Evolutionary conservation across 2,888 invertebrate genomes (phyloP), one percentile per base, ranked within the genome.

Genomic region (Pasiphila rectangulata): DNA sequence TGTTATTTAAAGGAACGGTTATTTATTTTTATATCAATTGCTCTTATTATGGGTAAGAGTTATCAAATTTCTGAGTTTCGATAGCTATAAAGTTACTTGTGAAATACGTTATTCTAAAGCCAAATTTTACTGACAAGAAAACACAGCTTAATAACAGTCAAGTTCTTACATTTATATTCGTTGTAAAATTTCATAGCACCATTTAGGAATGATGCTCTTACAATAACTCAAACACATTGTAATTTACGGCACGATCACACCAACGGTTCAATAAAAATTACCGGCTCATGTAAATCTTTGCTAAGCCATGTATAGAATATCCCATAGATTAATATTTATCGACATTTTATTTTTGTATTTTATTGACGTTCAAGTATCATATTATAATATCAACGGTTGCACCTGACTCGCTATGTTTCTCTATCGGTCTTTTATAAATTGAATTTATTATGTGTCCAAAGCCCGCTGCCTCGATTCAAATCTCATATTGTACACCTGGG

Each of bases 301-400:
- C 49, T 61, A 48, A 63, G 41, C 47, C 64, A 60, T 63, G 73
- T 79, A 79, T 80, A 74, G 69, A 72, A 78, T 81, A 68, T 79
- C 73, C 73, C 66, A 74, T 79, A 78, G 73, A 80, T 83, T 83
- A 80, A 82, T 82, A 81, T 82, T 84, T 83, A 84, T 81, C 60
- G 80, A 73, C 73, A 68, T 79, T 82, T 82, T 79, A 83, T 77
- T 81, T 74, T 77, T 75, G 69, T 78, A 81, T 67, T 81, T 81
- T 83, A 83, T 80, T 81, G 78, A 77, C 76, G 77, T 82, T 81
- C 81, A 78, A 75, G 80, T 83, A 80, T 81, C 83, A 82, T n/a
- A n/a, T n/a, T n/a, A n/a, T n/a, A n/a, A n/a, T n/a, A n/a, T 84
- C 84, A 85, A 79, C 75, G 75, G 70, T 74, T 73, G 72, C 79